Percentiles rank a stretch among this genome's conserved stretches.
phyloP scores from a whole-genome alignment of 1,140 invertebrate genomes.

The Drosophila nannoptera region DNA sequence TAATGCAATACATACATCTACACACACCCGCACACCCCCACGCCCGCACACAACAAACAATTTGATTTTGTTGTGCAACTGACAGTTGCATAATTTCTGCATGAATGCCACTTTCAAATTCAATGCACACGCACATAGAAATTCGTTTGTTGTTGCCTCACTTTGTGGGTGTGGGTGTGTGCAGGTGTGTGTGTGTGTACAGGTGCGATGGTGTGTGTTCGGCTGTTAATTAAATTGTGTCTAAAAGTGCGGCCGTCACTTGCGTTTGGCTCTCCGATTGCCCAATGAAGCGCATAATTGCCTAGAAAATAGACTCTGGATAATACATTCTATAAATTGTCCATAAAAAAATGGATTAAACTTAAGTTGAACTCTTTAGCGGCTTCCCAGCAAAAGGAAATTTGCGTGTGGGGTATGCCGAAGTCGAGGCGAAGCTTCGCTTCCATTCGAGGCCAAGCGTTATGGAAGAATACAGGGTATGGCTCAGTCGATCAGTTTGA shows the following conservation, averaged over 20 bases:
- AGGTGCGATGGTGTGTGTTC: conserved; percentile 44
- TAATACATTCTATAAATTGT: conserved; percentile 1
- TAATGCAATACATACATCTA: conserved; percentile 14
- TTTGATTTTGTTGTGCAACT: conserved; percentile 75
- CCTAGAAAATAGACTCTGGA: conserved; percentile 44
- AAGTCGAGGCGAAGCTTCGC: too few species aligned
- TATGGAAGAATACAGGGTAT: conserved; percentile 5
- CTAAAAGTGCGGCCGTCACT: conserved; percentile 52
- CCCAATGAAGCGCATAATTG: conserved; percentile 65
- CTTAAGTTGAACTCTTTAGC: neutral
- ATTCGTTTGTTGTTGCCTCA: conserved; percentile 42
- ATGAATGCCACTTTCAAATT: conserved; percentile 56
- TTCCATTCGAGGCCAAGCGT: too few species aligned
- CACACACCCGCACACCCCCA: conserved; percentile 35
- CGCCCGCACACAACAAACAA: conserved; percentile 36
- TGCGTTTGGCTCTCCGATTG: conserved; percentile 41
- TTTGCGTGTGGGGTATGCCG: neutral
- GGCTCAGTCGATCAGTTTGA: neutral
- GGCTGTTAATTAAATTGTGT: conserved; percentile 74
- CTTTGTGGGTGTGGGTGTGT: too few species aligned
- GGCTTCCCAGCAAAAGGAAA: too few species aligned
- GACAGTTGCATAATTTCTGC: conserved; percentile 72
- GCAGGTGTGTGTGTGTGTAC: neutral
- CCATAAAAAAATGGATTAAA: neutral
- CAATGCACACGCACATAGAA: conserved; percentile 43